These are phyloP conservation scores for Xyrauchen texanus DNA, from an alignment of 2,113 vertebrate species.

Conservation along the genomic window DNA sequence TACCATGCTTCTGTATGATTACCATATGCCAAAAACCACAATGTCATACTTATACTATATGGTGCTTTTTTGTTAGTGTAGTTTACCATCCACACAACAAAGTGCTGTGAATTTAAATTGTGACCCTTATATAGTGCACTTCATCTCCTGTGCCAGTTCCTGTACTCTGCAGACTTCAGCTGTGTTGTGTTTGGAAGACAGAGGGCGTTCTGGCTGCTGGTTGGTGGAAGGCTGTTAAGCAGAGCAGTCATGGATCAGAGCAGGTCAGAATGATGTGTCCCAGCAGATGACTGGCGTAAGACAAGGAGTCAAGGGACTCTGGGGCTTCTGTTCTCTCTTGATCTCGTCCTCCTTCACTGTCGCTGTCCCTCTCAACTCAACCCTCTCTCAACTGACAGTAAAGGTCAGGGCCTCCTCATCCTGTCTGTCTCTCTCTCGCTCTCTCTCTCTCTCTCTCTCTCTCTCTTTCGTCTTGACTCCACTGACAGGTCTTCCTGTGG, in stretches of 20 bases:
- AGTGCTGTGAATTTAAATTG: not conserved
- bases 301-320: slow-evolving; percentile 23
- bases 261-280: slow-evolving; percentile 38
- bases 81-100: not conserved
- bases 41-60: too few species aligned
- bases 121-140: not conserved
- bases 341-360: slow-evolving; percentile 24
- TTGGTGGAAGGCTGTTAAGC: slow-evolving; percentile 15
- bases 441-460: too few species aligned
- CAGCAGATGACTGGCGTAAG: slow-evolving; percentile 27
- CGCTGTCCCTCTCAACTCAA: not conserved
- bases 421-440: slow-evolving; percentile 4
- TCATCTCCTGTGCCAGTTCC: not conserved
- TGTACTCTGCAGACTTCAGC: not conserved
- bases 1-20: too few species aligned
- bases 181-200: not conserved
- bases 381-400: slow-evolving; percentile 71
- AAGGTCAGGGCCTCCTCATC: slow-evolving; percentile 75
- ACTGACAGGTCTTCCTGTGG: slow-evolving; percentile 74
- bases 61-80: too few species aligned
- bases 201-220: not conserved
- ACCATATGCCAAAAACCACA: too few species aligned
- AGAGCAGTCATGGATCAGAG: slow-evolving; percentile 39
- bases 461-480: slow-evolving; percentile 40
- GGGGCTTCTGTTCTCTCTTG: not conserved